A percentile compares a stretch with the other conserved stretches of the same genome.
These are phyloP conservation scores for Hippolais icterina DNA, from an alignment of 2,113 vertebrate species.

Conservation along the genomic window DNA sequence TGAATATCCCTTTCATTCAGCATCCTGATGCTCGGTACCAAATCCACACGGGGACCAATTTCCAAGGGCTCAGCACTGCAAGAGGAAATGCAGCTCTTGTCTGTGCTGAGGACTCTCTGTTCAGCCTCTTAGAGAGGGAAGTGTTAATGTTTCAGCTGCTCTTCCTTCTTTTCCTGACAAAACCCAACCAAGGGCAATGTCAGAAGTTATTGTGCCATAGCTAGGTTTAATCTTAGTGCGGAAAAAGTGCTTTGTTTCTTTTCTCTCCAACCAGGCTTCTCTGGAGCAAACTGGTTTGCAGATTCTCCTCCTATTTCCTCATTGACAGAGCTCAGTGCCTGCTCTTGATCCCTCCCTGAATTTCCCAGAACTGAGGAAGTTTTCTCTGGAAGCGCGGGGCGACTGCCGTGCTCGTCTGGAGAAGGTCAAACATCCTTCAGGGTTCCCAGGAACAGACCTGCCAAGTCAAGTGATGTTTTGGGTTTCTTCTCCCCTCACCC, in stretches of 20 bases:
- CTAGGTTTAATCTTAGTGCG: neutral
- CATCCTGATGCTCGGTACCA: neutral
- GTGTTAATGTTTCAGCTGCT: neutral
- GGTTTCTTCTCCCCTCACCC: neutral
- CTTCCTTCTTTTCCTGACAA: neutral
- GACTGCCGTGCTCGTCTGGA: neutral
- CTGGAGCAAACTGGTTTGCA: neutral
- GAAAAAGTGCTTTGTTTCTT: neutral
- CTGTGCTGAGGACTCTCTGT: neutral
- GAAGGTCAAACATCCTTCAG: conserved; percentile 27
- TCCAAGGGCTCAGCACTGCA: neutral
- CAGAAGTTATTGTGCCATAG: neutral
- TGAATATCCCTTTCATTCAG: conserved; percentile 33
- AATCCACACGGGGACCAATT: neutral
- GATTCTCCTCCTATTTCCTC: neutral
- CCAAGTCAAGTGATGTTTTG: conserved; percentile 27
- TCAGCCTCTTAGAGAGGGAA: neutral
- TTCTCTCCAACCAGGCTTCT: neutral
- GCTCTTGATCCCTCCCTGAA: neutral
- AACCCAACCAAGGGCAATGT: neutral
- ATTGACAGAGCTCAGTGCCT: neutral
- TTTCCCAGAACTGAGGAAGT: neutral
- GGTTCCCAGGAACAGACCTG: conserved; percentile 6
- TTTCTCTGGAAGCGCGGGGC: neutral
- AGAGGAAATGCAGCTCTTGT: neutral